A percentile compares a stretch with the other conserved stretches of the same genome.
Conservation (phyloP, 2,797 vertebrate genomes). For the Mionectes olivaceus region DNA sequence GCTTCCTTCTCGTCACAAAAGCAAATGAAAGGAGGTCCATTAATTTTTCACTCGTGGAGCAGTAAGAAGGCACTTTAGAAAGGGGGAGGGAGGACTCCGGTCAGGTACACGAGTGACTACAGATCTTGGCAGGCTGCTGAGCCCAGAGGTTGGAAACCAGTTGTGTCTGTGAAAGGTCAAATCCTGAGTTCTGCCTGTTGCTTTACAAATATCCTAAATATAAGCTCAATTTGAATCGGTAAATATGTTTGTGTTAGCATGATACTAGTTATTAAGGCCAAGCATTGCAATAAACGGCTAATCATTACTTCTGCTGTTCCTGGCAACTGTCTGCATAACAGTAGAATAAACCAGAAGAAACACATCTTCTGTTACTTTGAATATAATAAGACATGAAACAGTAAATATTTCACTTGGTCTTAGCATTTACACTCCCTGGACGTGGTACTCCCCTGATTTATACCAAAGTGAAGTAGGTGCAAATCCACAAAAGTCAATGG, state of each 20-base stretch:
- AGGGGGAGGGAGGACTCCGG: neutral
- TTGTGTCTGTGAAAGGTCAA: neutral
- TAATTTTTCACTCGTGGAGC: constrained; percentile 52
- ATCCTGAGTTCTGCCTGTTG: neutral
- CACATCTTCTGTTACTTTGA: neutral
- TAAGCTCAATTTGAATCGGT: constrained; percentile 31
- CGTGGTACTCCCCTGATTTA: neutral
- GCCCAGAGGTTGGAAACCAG: neutral
- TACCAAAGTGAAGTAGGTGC: neutral
- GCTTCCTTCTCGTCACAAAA: constrained; percentile 44
- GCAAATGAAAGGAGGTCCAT: constrained; percentile 4
- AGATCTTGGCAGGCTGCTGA: neutral
- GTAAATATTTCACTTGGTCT: constrained; percentile 38
- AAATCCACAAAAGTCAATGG: constrained; percentile 15
- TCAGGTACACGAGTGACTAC: neutral
- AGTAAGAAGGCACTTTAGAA: neutral
- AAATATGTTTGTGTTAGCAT: constrained; percentile 39
- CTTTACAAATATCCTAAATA: constrained; percentile 35
- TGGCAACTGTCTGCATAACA: neutral
- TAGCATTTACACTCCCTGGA: constrained; percentile 24
- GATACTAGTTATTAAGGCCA: constrained; percentile 43
- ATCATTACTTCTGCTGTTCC: constrained; percentile 1
- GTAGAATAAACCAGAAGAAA: constrained; percentile 46
- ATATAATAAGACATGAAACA: constrained; percentile 20
- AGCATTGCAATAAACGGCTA: constrained; percentile 23